phyloP scores from a whole-genome alignment of 2,888 invertebrate genomes.

The Aphodius sticticus region DNA sequence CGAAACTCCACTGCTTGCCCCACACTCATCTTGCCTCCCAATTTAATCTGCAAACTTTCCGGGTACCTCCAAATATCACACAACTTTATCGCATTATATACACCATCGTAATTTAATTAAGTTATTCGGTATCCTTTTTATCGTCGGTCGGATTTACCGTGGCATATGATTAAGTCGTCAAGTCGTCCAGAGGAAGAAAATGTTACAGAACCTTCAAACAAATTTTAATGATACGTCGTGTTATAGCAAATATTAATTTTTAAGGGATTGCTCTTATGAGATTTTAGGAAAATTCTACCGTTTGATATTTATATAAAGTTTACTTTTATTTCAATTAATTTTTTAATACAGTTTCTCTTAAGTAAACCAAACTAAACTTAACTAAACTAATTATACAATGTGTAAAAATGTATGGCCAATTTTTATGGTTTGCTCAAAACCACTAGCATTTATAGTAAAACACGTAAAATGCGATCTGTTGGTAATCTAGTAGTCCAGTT shows the following conservation, averaged over 20 bases:
- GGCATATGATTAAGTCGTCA: neutral
- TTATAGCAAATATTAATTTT: neutral
- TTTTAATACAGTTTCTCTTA: too few relatives aligned
- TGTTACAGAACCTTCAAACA: neutral
- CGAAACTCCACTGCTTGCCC: conserved; percentile 9
- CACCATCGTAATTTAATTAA: conserved; percentile 4
- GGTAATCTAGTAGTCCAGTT: too few relatives aligned
- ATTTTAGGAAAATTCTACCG: too few relatives aligned
- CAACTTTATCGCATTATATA: neutral
- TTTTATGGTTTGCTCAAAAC: too few relatives aligned
- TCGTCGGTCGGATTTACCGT: neutral
- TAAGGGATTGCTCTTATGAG: neutral
- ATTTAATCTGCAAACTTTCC: conserved; percentile 25
- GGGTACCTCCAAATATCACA: conserved; percentile 11
- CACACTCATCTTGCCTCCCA: conserved; percentile 9
- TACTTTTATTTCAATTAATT: too few relatives aligned
- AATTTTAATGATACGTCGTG: neutral
- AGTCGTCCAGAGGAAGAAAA: neutral
- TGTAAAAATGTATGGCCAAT: too few relatives aligned
- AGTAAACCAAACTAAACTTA: too few relatives aligned
- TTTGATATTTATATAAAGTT: too few relatives aligned
- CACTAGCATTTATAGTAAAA: too few relatives aligned
- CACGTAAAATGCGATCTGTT: too few relatives aligned
- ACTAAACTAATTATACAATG: too few relatives aligned
- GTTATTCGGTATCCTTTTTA: neutral